Evolutionary conservation across 1,140 invertebrate species (phyloP).

Genomic region (Berghia stephanieae): DNA sequence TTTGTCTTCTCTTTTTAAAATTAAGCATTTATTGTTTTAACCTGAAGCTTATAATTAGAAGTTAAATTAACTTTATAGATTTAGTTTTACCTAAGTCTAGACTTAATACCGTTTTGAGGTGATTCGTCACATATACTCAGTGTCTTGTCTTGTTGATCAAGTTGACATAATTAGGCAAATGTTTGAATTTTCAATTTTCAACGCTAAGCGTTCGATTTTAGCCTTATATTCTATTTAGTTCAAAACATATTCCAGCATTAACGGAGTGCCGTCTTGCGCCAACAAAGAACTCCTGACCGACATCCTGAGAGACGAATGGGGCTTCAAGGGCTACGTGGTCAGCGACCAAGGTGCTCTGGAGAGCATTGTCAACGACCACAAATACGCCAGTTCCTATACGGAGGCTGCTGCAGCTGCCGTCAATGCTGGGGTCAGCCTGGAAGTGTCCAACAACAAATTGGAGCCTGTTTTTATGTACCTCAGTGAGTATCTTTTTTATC

Average conservation of each 20-base stretch:
- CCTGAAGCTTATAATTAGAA: too few species aligned
- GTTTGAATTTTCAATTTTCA: not conserved
- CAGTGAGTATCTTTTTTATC: not conserved
- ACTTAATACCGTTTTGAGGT: too few species aligned
- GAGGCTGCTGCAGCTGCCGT: constrained; percentile 45
- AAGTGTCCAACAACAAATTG: constrained; percentile 21
- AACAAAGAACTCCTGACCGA: constrained; percentile 57
- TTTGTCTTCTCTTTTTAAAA: too few species aligned
- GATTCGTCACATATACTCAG: constrained; percentile 29
- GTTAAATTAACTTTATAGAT: too few species aligned
- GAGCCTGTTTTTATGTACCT: constrained; percentile 3
- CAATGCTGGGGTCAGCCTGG: constrained; percentile 30
- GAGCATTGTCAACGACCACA: constrained; percentile 43
- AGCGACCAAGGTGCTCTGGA: constrained; percentile 61
- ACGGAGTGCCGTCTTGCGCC: constrained; percentile 62
- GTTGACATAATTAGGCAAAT: constrained; percentile 19
- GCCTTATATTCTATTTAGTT: not conserved
- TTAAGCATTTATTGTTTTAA: too few species aligned
- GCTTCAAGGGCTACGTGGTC: constrained; percentile 61
- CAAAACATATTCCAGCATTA: constrained; percentile 46
- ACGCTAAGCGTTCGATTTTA: not conserved
- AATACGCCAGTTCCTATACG: constrained; percentile 40
- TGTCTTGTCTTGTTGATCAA: constrained; percentile 45
- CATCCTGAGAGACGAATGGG: constrained; percentile 55
- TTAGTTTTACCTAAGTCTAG: not conserved